phyloP scores from a whole-genome alignment of 2,797 vertebrate genomes.

The Ataeniobius toweri region DNA sequence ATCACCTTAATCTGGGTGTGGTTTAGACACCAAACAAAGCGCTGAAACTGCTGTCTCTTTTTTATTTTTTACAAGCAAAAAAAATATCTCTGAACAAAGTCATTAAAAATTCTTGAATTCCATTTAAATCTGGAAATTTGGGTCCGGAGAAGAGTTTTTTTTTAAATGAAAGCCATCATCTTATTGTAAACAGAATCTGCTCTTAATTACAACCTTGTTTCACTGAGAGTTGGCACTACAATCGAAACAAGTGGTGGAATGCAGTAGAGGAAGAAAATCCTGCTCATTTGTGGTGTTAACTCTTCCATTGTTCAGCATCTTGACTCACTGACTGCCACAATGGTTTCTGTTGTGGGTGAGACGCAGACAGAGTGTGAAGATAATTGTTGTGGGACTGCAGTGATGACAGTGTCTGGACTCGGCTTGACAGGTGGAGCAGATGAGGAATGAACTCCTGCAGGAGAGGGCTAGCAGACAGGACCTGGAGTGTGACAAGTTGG shows the following conservation, averaged over 20 bases:
- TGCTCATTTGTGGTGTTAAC: conserved; percentile 32
- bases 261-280: conserved; percentile 57
- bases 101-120: background rate
- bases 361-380: conserved; percentile 44
- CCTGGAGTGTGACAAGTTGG: conserved; percentile 97
- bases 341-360: conserved; percentile 41
- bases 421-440: conserved; percentile 92
- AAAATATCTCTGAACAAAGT: background rate
- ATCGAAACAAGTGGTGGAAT: conserved; percentile 51
- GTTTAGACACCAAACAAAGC: background rate
- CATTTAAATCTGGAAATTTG: background rate
- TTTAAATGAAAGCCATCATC: background rate
- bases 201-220: conserved; percentile 8
- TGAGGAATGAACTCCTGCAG: conserved; percentile 94
- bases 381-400: conserved; percentile 65
- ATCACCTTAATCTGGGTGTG: background rate
- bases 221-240: conserved; percentile 23
- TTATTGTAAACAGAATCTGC: conserved; percentile 19
- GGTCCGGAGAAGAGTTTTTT: background rate
- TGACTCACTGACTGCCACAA: conserved; percentile 39
- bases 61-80: background rate
- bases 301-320: conserved; percentile 45
- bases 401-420: conserved; percentile 74
- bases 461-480: conserved; percentile 93
- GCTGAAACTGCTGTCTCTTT: background rate